A percentile compares a stretch with the other conserved stretches of the same genome.
These are phyloP conservation scores for Drosophila carrolli DNA, from an alignment of 1,140 invertebrate genomes.

Conservation along the genomic window DNA sequence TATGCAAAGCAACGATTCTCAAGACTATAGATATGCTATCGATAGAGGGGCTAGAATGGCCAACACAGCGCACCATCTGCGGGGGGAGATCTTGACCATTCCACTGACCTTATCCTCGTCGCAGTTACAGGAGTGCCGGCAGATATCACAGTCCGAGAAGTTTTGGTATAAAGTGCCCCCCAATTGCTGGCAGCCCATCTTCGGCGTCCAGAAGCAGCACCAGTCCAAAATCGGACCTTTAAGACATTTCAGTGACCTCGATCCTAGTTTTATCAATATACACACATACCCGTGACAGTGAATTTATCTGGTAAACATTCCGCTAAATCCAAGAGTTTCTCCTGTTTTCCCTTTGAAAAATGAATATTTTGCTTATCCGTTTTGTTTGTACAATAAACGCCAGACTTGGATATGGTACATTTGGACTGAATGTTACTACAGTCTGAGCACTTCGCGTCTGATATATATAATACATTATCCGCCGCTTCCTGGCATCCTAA, in stretches of 20 bases:
- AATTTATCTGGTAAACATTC: neutral
- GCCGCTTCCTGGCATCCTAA: neutral
- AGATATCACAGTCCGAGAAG: conserved; percentile 5
- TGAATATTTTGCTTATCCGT: neutral
- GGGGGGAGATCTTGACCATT: neutral
- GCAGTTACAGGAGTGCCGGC: neutral
- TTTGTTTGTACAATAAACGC: neutral
- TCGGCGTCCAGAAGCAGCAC: conserved; percentile 7
- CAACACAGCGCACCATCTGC: neutral
- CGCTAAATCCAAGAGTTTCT: neutral
- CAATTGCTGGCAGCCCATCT: conserved; percentile 9
- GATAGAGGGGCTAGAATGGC: neutral
- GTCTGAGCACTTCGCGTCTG: neutral
- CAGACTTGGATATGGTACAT: neutral
- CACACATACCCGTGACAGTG: neutral
- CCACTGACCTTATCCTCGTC: neutral
- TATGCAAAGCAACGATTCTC: conserved; percentile 34
- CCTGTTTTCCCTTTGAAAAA: neutral
- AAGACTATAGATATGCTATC: conserved; percentile 5
- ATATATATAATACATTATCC: neutral
- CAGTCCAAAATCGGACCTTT: conserved; percentile 2
- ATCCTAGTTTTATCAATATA: neutral
- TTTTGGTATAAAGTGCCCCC: neutral
- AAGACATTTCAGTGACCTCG: too few relatives aligned
- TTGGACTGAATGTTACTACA: neutral